These are phyloP conservation scores for Mus minutoides DNA, from an alignment of 2,797 vertebrate genomes.

Conservation along the genomic window DNA sequence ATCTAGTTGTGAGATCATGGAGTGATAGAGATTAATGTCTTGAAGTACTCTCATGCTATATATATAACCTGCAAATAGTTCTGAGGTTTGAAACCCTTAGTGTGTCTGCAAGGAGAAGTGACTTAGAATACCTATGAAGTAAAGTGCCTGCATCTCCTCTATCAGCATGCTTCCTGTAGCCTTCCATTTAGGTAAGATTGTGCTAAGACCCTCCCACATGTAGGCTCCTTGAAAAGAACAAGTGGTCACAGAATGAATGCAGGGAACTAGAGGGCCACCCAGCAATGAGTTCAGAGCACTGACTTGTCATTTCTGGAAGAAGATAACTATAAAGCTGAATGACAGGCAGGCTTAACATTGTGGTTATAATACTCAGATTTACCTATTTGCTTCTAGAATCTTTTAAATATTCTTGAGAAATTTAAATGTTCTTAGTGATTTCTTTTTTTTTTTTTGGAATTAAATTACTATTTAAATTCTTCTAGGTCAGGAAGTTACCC, in stretches of 20 bases:
- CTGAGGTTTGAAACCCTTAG: neutral
- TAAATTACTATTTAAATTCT: neutral
- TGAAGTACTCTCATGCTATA: neutral
- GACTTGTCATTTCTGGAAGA: neutral
- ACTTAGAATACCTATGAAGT: constrained; percentile 1
- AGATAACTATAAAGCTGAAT: neutral
- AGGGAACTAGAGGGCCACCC: neutral
- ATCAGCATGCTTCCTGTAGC: neutral
- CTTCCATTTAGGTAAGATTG: neutral
- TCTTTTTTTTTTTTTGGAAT: constrained; percentile 8
- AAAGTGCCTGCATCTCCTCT: neutral
- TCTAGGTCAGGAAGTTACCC: neutral
- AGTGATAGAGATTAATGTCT: neutral
- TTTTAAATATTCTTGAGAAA: neutral
- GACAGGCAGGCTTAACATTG: neutral
- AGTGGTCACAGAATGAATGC: neutral
- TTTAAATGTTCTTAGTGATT: neutral
- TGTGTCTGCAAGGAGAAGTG: neutral
- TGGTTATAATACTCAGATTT: neutral
- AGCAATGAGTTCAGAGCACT: neutral
- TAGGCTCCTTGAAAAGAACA: neutral
- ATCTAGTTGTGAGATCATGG: neutral
- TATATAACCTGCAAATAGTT: neutral
- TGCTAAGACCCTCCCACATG: neutral
- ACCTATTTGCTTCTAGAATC: neutral